phyloP scores from a whole-genome alignment of 2,797 vertebrate species.

The Valencia hispanica region DNA sequence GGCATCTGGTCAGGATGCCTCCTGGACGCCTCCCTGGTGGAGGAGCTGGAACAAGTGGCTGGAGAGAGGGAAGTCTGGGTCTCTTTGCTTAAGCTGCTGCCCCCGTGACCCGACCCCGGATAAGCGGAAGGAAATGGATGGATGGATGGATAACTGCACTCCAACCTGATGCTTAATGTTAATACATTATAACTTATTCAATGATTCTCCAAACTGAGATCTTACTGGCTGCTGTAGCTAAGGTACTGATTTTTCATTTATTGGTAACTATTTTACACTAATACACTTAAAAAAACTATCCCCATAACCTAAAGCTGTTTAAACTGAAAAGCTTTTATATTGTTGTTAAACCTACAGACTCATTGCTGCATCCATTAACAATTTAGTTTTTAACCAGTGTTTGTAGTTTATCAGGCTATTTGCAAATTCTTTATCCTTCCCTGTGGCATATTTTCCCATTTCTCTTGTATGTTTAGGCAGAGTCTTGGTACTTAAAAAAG shows the following conservation, averaged over 20 bases:
- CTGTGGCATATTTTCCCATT: conserved; percentile 2
- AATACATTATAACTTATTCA: not conserved
- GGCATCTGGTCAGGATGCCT: no score
- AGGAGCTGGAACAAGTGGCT: no score
- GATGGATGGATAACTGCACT: not conserved
- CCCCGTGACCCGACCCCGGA: no score
- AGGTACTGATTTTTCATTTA: not conserved
- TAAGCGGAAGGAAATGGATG: no score
- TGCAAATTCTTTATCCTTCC: not conserved
- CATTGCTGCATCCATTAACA: conserved; percentile 12
- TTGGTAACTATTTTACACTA: not conserved
- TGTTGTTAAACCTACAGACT: conserved; percentile 6
- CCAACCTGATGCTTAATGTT: not conserved
- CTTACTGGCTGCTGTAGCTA: not conserved
- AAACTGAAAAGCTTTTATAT: not conserved
- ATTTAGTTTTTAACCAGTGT: conserved; percentile 9
- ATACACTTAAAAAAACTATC: not conserved
- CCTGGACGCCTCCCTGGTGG: no score
- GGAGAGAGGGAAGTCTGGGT: no score
- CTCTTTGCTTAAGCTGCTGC: no score
- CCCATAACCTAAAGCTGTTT: not conserved
- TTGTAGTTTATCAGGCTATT: conserved; percentile 2
- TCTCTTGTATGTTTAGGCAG: not conserved
- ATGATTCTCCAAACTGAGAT: not conserved
- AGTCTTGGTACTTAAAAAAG: not conserved